Evolutionary conservation across 2,888 invertebrate species (phyloP), one percentile per base, ranked within the genome.

Genomic region (Disparrhopalites patrizii): DNA sequence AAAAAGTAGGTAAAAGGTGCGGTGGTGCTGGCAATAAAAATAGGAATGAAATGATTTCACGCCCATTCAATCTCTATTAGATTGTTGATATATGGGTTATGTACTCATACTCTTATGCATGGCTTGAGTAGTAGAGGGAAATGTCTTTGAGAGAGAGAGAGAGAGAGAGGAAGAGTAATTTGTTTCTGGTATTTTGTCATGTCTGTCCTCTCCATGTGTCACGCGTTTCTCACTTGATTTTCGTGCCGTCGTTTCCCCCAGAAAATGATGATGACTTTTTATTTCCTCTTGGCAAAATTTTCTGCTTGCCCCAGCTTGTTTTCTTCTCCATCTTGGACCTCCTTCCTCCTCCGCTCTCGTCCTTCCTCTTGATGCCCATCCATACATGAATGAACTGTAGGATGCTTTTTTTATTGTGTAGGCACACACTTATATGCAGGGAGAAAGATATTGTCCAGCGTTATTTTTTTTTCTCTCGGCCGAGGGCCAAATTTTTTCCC

Each of bases 261-360:
- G 36, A 10, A 36, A 36, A 36, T 36, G 15, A 36, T 10, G 15
- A 15, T 36, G 13, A 15, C 28, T 55, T 55, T 18, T 33, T 18
- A 10, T 55, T 55, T 31, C 20, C 54, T 31, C 31, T 55, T 55
- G 54, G 54, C 54, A 55, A 55, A 28, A 30, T 27, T 55, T 55
- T 31, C 31, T 55, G 54, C 30, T 47, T 55, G 54, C 20, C 10
- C 31, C 33, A 55, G 54, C 54, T 31, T 55, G 30, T 30, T 52
- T 52, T 52, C 28, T 23, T 3, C 43, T n/a, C 5, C 7, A 5
- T 43, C n/a, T 43, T 4, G 20, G 51, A 13, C 51, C 25, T 8
- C 15, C 52, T 15, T 55, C 31, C 13, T 31, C 54, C n/a, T 43
- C 43, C 13, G 43, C 20, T 20, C 43, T 36, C 36, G 13, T 7